Evolutionary conservation across 2,888 invertebrate genomes (phyloP).

Genomic region (Drosophila antonietae): DNA sequence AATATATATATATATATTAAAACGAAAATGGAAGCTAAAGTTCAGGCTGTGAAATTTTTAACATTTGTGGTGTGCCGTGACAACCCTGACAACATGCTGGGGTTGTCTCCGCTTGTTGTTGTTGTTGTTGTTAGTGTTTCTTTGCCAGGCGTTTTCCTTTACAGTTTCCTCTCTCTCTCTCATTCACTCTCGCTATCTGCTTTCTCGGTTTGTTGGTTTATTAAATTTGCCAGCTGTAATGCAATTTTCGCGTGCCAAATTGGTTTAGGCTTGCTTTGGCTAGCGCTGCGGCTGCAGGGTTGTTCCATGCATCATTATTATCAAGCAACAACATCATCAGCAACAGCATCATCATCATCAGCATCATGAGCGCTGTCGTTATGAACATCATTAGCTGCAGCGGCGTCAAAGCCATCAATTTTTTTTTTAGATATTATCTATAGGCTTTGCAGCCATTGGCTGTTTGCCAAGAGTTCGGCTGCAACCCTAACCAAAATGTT

Average conservation of each 20-base stretch:
- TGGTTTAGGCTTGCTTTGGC: slow-evolving; percentile 61
- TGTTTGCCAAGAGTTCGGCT: slow-evolving; percentile 27
- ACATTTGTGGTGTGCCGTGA: slow-evolving; percentile 43
- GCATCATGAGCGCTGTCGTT: slow-evolving; percentile 25
- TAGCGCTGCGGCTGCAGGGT: slow-evolving; percentile 69
- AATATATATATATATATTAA: neutral
- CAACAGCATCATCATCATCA: slow-evolving; percentile 28
- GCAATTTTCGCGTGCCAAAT: slow-evolving; percentile 76
- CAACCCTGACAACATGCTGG: slow-evolving; percentile 43
- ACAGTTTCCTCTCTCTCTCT: slow-evolving; percentile 2
- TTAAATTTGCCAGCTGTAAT: slow-evolving; percentile 73
- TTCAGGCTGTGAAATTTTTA: slow-evolving; percentile 51
- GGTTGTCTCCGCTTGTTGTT: slow-evolving; percentile 16
- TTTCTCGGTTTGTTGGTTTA: slow-evolving; percentile 56
- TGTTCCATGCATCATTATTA: slow-evolving; percentile 47
- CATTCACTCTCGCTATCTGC: neutral
- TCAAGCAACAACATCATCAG: slow-evolving; percentile 21
- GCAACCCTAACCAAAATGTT: slow-evolving; percentile 37
- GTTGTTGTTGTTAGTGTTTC: slow-evolving; percentile 21
- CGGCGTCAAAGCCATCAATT: slow-evolving; percentile 13
- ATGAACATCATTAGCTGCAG: slow-evolving; percentile 13
- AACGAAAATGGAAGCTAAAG: slow-evolving; percentile 43
- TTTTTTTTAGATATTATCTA: slow-evolving; percentile 29
- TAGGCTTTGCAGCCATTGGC: slow-evolving; percentile 54
- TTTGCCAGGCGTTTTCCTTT: slow-evolving; percentile 39